phyloP scores from a whole-genome alignment of 37 sponge, comb jelly and placozoan genomes.

The Haliclona indistincta region DNA sequence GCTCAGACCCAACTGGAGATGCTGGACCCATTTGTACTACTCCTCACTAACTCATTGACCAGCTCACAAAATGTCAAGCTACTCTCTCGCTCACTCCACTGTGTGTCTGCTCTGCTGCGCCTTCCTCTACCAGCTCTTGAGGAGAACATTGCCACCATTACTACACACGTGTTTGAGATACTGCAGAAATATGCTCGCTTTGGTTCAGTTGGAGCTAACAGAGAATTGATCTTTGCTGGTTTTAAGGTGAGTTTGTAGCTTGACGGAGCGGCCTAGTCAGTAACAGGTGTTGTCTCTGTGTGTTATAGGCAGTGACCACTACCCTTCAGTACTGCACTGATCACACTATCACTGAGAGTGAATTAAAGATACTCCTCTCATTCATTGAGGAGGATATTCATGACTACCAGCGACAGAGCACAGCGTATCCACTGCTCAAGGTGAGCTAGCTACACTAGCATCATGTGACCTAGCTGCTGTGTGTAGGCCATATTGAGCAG shows the following conservation, averaged over 20 bases:
- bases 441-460: slow-evolving; percentile 26
- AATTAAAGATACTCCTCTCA: slow-evolving; percentile 72
- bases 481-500: slow-evolving; percentile 78
- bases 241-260: slow-evolving; percentile 62
- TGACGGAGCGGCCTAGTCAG: too few relatives aligned
- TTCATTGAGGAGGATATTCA: slow-evolving; percentile 90
- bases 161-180: slow-evolving; percentile 53
- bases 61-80: slow-evolving; percentile 61
- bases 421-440: slow-evolving; percentile 91
- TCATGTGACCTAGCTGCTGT: not conserved
- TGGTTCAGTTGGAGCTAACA: slow-evolving; percentile 45
- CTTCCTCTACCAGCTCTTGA: slow-evolving; percentile 70
- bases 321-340: slow-evolving; percentile 44
- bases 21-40: slow-evolving; percentile 79
- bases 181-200: slow-evolving; percentile 63
- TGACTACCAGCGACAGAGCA: slow-evolving; percentile 72
- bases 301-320: slow-evolving; percentile 71
- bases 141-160: too few relatives aligned
- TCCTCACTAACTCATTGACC: slow-evolving; percentile 49
- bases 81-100: slow-evolving; percentile 44
- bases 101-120: slow-evolving; percentile 45
- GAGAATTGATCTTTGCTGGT: slow-evolving; percentile 63
- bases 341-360: slow-evolving; percentile 47
- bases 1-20: slow-evolving; percentile 55
- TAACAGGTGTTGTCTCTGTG: not conserved